phyloP scores from a whole-genome alignment of 2,888 invertebrate species.

The Standfussiana lucernea region DNA sequence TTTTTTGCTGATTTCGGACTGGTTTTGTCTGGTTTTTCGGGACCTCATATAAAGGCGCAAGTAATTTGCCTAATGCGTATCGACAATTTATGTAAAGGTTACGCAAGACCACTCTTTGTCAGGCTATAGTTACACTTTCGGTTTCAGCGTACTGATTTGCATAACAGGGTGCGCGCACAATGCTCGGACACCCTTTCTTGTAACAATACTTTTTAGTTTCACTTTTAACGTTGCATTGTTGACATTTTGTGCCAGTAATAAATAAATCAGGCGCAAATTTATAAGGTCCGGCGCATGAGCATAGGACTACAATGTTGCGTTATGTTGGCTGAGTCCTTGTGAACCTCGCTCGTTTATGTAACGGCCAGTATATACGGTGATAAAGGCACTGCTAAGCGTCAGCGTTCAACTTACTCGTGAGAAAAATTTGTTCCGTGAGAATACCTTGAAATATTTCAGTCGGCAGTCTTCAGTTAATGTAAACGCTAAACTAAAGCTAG shows the following conservation, averaged over 20 bases:
- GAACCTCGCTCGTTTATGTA: slow-evolving; percentile 70
- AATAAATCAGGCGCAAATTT: slow-evolving; percentile 89
- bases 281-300: slow-evolving; percentile 83
- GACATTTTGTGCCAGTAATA: slow-evolving; percentile 87
- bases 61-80: slow-evolving; percentile 88
- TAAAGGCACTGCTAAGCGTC: slow-evolving; percentile 63
- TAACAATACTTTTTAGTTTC: slow-evolving; percentile 86
- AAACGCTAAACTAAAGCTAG: slow-evolving; percentile 42
- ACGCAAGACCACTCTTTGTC: slow-evolving; percentile 83
- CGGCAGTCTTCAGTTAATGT: slow-evolving; percentile 12
- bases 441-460: slow-evolving; percentile 42
- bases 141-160: slow-evolving; percentile 89
- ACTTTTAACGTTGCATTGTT: slow-evolving; percentile 89
- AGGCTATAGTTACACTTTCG: slow-evolving; percentile 82
- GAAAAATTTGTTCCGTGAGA: slow-evolving; percentile 61
- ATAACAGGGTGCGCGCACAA: slow-evolving; percentile 86
- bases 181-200: slow-evolving; percentile 84
- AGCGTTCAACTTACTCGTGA: slow-evolving; percentile 69
- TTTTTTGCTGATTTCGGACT: slow-evolving; percentile 78
- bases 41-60: slow-evolving; percentile 75
- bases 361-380: slow-evolving; percentile 70
- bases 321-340: slow-evolving; percentile 70
- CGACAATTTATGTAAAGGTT: slow-evolving; percentile 89
- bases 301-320: slow-evolving; percentile 81
- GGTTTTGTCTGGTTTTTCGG: slow-evolving; percentile 78